Base-by-base conservation (phyloP, 2,888 invertebrate genomes). In the Chironomus riparius region DNA sequence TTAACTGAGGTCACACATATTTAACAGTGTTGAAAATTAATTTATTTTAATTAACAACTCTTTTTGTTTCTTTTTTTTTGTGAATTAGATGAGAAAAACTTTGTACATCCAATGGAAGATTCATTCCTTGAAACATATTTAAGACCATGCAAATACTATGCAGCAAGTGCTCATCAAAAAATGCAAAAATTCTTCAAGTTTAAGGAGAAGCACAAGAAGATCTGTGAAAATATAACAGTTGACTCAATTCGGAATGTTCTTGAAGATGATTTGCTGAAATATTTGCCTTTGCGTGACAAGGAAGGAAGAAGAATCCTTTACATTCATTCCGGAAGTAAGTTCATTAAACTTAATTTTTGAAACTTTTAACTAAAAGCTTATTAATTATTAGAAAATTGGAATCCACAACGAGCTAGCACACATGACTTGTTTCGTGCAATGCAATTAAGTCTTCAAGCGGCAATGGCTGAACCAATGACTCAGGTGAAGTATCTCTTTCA, bases 61-160 rank as follows among this genome's bases (percentile, higher is more conserved):
- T 56, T 2, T 10, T 6, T 18, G 56, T 56, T 18, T 6, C 56
- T 56, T 13, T n/a, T 0, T 15, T 15, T 50, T 15, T 18, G 56
- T n/a, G 15, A n/a, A 15, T 18, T 15, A 56, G 18, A 3, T n/a
- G 12, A 68, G n/a, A 69, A 38, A 69, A 69, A 47, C 6, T 69
- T 69, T 7, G 15, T 38, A 15, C n/a, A 47, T 73, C 92, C 92
- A 0, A 79, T 87, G n/a, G 88, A 91, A 72, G 92, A 92, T 79
- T 88, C 89, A 2, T 94, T 89, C 80, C 86, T 94, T 68, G 83
- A 89, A 77, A 90, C 92, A 83, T 96, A 94, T 81, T 85, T 96
- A 68, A 87, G 96, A 77, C 95, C 95, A 0, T 91, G 92, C 81
- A 94, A 95, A 83, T 96, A 91, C 84, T 93, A 95, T 81, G 88